Evolutionary conservation across 2,113 vertebrate genomes (phyloP).

Genomic region (Thunnus maccoyii): DNA sequence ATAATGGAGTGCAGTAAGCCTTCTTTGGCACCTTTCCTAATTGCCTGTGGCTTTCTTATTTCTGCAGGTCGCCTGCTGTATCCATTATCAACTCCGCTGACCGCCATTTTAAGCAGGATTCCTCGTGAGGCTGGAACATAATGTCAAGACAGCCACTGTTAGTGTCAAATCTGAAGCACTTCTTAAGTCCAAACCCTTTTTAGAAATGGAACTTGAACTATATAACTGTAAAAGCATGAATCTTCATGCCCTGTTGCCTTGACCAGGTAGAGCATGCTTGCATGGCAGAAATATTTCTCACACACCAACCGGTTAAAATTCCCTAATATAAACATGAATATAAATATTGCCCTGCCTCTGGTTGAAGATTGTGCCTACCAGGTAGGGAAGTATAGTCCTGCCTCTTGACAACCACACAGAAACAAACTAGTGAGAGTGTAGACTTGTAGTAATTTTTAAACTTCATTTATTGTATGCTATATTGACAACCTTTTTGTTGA

Average conservation of each 20-base stretch:
- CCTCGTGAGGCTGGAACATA: constrained; percentile 15
- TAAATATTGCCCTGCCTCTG: neutral
- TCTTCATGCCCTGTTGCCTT: constrained; percentile 14
- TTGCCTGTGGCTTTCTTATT: constrained; percentile 72
- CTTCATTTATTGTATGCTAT: neutral
- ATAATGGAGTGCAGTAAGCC: constrained; percentile 75
- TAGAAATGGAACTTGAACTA: constrained; percentile 10
- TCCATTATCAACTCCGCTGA: constrained; percentile 68
- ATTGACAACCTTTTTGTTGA: neutral
- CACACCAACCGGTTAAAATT: neutral
- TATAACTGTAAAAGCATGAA: constrained; percentile 1
- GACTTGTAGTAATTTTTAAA: neutral
- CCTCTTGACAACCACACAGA: too few species aligned
- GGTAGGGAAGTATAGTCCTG: too few species aligned
- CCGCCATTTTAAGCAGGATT: constrained; percentile 47
- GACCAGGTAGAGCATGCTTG: constrained; percentile 5
- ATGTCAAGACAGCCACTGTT: constrained; percentile 12
- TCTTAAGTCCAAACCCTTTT: constrained; percentile 13
- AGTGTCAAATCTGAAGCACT: constrained; percentile 4
- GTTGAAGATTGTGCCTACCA: too few species aligned
- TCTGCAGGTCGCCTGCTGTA: constrained; percentile 56
- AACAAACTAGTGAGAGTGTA: neutral
- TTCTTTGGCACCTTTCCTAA: constrained; percentile 77
- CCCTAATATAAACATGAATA: too few species aligned
- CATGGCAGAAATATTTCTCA: constrained; percentile 33